These are phyloP conservation scores for Drosophila borealis DNA, from an alignment of 2,888 invertebrate species.

Conservation along the genomic window DNA sequence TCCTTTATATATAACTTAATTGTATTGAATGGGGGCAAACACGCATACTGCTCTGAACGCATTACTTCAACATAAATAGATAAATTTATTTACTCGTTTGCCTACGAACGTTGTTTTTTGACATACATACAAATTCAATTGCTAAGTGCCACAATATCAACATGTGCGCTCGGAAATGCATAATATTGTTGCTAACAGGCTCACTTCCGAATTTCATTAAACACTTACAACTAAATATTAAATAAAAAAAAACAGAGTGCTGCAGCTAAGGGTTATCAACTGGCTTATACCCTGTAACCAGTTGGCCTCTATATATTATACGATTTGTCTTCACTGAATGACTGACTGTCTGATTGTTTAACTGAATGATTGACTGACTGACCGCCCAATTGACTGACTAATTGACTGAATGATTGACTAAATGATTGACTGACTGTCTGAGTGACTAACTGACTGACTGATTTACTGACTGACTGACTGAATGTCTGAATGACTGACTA, in stretches of 20 bases:
- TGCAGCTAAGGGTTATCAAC: neutral
- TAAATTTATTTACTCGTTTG: slow-evolving; percentile 32
- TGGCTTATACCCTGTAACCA: neutral
- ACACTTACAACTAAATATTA: slow-evolving; percentile 18
- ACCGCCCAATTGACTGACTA: too few species aligned
- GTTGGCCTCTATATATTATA: too few species aligned
- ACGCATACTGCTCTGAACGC: slow-evolving; percentile 13
- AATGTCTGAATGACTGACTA: too few species aligned
- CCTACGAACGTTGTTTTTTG: neutral
- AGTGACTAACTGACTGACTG: too few species aligned
- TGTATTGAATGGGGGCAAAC: slow-evolving; percentile 38
- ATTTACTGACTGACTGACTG: too few species aligned
- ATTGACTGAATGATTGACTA: too few species aligned
- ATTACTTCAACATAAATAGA: slow-evolving; percentile 24
- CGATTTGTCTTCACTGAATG: too few species aligned
- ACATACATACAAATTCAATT: slow-evolving; percentile 29
- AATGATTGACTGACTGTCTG: too few species aligned
- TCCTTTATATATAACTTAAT: slow-evolving; percentile 25
- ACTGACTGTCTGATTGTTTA: too few species aligned
- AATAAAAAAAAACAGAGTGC: slow-evolving; percentile 1
- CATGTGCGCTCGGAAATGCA: slow-evolving; percentile 40
- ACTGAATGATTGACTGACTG: too few species aligned
- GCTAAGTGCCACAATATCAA: slow-evolving; percentile 37
- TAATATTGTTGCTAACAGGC: slow-evolving; percentile 44
- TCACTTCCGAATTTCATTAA: slow-evolving; percentile 43